Base-by-base conservation (phyloP, 2,888 invertebrate genomes). In the Crossocerus cetratus region DNA sequence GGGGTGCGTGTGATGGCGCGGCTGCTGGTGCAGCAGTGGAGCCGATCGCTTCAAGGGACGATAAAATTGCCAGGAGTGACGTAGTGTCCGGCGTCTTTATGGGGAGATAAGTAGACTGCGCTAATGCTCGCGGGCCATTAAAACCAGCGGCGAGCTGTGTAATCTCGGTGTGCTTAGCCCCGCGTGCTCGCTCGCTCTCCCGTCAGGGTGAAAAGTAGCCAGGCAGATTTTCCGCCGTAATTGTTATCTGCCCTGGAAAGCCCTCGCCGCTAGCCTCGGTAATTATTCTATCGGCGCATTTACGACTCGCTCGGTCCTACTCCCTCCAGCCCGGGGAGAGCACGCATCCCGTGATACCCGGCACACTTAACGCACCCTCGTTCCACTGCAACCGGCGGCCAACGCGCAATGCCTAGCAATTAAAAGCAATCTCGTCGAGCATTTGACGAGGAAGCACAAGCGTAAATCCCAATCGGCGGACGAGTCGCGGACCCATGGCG, bases 61-160 rank as follows among this genome's bases (percentile, higher is more conserved):
- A 72, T 72, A 72, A 81, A 78, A 78, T 76, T 58, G 69, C 74
- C 67, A 43, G 55, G 8, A 66, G 56, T 21, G 64, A 69, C 56
- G 74, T 71, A 75, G 77, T 57, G 73, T 73, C 71, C 72, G 65
- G 58, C 70, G 73, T 81, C 73, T 81, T 81, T 80, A 79, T 59
- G 71, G 74, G 66, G 68, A 71, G 74, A 73, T 73, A 81, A 81
- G 77, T 74, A 81, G 68, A 60, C 59, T 18, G 65, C 67, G 77
- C 69, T 81, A 79, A 81, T 81, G 79, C 74, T 73, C 77, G 67
- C 65, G 54, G 69, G 44, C 72, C 81, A 81, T 81, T 81, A 81
- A 81, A 77, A 74, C 72, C 14, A 49, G 44, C 71, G 43, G 61
- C 72, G 32, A 32, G 49, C 71, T 58, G 72, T 22, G 67, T 69